Percentiles rank a stretch among this genome's conserved stretches.
phyloP scores from a whole-genome alignment of 2,113 vertebrate species.

The Siniperca chuatsi region DNA sequence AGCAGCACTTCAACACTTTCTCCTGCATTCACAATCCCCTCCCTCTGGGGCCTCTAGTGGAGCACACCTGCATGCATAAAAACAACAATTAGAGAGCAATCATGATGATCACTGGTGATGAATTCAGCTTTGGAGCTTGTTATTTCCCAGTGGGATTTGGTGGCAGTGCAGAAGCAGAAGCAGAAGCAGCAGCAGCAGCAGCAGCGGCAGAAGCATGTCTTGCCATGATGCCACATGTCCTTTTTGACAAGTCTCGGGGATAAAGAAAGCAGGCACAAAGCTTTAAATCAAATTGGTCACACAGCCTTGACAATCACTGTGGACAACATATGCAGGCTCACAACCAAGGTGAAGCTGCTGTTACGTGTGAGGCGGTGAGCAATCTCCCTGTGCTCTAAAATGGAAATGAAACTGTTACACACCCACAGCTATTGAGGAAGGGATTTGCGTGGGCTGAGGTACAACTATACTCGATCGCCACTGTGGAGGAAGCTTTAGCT shows the following conservation, averaged over 20 bases:
- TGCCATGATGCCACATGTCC: slow-evolving; percentile 57
- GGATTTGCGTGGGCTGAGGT: slow-evolving; percentile 78
- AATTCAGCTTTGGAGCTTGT: slow-evolving; percentile 52
- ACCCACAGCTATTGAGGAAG: slow-evolving; percentile 70
- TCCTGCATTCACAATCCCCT: slow-evolving; percentile 24
- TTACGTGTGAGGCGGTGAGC: slow-evolving; percentile 53
- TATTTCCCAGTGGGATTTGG: slow-evolving; percentile 50
- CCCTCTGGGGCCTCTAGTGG: slow-evolving; percentile 23
- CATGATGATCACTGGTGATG: slow-evolving; percentile 46
- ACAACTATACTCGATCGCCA: slow-evolving; percentile 71
- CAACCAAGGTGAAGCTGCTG: slow-evolving; percentile 67
- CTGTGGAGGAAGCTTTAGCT: slow-evolving; percentile 76
- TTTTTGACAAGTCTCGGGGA: slow-evolving; percentile 68
- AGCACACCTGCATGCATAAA: slow-evolving; percentile 67
- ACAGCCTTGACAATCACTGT: slow-evolving; percentile 64
- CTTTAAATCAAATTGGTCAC: slow-evolving; percentile 80
- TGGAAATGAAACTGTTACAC: slow-evolving; percentile 75
- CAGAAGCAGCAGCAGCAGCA: neutral
- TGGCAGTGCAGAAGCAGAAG: neutral
- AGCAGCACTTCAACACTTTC: slow-evolving; percentile 18
- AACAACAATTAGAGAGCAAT: slow-evolving; percentile 63
- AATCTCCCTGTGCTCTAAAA: slow-evolving; percentile 59
- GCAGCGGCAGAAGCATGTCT: slow-evolving; percentile 20
- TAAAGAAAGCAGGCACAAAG: slow-evolving; percentile 67
- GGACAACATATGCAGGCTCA: slow-evolving; percentile 75